phyloP scores from a whole-genome alignment of 2,797 vertebrate species.

The Sebastes elongatus region DNA sequence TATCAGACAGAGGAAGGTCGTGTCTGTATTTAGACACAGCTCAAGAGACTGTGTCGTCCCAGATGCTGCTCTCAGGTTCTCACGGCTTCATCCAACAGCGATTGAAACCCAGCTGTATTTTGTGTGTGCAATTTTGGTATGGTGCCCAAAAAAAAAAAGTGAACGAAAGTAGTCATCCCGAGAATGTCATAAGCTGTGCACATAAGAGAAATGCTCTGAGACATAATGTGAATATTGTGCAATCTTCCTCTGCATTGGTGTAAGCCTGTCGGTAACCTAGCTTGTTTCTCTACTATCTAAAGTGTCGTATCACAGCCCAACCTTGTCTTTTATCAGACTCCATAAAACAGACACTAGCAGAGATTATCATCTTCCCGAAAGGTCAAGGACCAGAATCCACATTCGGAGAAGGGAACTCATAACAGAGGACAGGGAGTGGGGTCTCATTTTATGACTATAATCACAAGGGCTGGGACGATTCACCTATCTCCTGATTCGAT shows the following conservation, averaged over 20 bases:
- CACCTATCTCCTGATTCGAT: too few species aligned
- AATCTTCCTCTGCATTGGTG: not conserved
- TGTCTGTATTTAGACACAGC: slow-evolving; percentile 54
- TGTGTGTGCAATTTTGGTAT: not conserved
- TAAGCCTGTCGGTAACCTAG: not conserved
- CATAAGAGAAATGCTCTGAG: not conserved
- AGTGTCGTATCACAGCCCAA: not conserved
- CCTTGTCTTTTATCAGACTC: slow-evolving; percentile 16
- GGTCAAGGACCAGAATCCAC: slow-evolving; percentile 19
- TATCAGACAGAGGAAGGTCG: slow-evolving; percentile 48
- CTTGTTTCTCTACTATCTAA: not conserved
- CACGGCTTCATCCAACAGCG: slow-evolving; percentile 14
- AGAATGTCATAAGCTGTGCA: not conserved
- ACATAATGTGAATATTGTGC: not conserved
- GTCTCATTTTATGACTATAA: not conserved
- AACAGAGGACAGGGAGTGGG: not conserved
- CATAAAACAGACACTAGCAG: not conserved
- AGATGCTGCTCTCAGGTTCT: slow-evolving; percentile 43
- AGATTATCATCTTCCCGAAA: slow-evolving; percentile 24
- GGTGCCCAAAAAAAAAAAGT: not conserved
- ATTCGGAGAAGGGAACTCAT: not conserved
- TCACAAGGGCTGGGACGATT: not conserved
- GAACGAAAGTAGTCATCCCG: not conserved
- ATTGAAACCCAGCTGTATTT: not conserved
- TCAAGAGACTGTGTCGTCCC: slow-evolving; percentile 19